Evolutionary conservation across 2,113 vertebrate species (phyloP), one percentile per base, ranked within the genome.

Genomic region (Microtus montanus): DNA sequence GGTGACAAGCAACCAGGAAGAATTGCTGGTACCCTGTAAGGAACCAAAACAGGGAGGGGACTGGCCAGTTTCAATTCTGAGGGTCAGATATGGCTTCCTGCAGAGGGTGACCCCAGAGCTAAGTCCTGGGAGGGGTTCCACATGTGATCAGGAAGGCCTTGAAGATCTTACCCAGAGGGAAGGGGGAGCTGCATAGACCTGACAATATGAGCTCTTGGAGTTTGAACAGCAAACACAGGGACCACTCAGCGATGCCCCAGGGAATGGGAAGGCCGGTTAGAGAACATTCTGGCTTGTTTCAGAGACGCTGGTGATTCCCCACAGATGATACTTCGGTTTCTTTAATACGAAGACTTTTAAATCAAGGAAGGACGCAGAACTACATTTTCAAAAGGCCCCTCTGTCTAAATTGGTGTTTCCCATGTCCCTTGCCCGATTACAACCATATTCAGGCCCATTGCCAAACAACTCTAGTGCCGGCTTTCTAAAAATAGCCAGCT

Each of bases 401-500:
- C 79, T 30, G 79, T 92, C 96, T 87, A 79, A 87, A 80, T 47
- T 89, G 77, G 92, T 66, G 14, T 83, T 87, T 90, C 91, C 79
- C 7, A 2, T 5, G 71, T 91, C 79, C 80, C 52, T 79, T 92
- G 96, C 90, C 94, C 95, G 87, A 1, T 80, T 78, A 75, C 77
- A 92, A 94, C 92, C 38, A 58, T 82, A 90, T 87, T 97, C 64
- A 47, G 97, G 97, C 96, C 95, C 85, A 82, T 88, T 96, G 96
- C 96, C 96, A 97, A 90, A 89, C 19, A 2, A 66, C 79, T 71
- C 58, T 30, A 35, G 78, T 41, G 75, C 87, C 66, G 28, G 89
- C 89, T 75, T 94, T 84, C 96, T 96, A 96, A 95, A 97, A 95
- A 97, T 97, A 97, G 95, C 20, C 2, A 28, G 75, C 87, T 87